Evolutionary conservation across 2,113 vertebrate genomes (phyloP), one percentile per base, ranked within the genome.

Genomic region (Osmerus eperlanus): DNA sequence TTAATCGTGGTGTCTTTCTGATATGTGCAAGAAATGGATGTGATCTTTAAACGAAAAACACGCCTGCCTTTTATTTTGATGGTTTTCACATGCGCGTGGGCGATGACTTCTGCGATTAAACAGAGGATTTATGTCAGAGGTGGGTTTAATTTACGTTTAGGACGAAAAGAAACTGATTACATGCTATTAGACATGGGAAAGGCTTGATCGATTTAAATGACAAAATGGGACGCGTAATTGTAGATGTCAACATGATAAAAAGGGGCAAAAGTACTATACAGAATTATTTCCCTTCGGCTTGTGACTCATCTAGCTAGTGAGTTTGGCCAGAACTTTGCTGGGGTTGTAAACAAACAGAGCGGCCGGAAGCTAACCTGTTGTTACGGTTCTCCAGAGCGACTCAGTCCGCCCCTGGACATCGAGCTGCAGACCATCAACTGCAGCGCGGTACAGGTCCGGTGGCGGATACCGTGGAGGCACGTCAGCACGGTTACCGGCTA

Each of bases 401-500:
- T 92, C 81, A 91, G 89, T 11, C 91, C 93, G 66, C 93, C 94
- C 62, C 76, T 92, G 0, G 86, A 93, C 8, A 89, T 94, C 47
- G 60, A 78, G 54, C 81, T 94, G 72, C 86, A 89, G 7, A 81
- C 91, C 0, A 15, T 94, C 81, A 95, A 94, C 86, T 95, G 94
- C 65, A 94, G 93, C 9, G 91, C 93, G 0, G 85, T 94, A 74
- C 88, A 83, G 0, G 83, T 93, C 77, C 91, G 89, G 29, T 94
- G 94, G 94, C 90, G 86, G 70, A 90, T 91, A 86, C 92, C 93
- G 2, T 83, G 79, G 58, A 89, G 89, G 56, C 87, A 91, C 0
- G 25, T 73, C 0, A 87, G 80, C 63, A 83, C 83, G 65, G 67
- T 94, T 75, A 80, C 77, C 0, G 93, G 93, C 0, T 94, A 94